Evolutionary conservation across 2,888 invertebrate species (phyloP).

Genomic region (Mesorhabditis spiculigera): DNA sequence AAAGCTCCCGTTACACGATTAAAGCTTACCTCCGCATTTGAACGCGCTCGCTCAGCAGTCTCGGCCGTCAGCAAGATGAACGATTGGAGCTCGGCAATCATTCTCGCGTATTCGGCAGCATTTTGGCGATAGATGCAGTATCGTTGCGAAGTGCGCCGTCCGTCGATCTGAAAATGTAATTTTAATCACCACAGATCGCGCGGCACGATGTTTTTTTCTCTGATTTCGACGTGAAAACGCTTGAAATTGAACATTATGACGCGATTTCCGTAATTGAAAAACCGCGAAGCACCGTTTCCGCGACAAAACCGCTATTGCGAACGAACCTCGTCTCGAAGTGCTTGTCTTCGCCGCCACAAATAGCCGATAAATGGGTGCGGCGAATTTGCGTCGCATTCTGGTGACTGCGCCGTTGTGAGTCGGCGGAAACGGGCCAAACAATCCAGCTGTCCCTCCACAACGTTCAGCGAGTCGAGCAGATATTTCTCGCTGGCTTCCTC

Average conservation of each 20-base stretch:
- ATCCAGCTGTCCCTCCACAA: slow-evolving; percentile 30
- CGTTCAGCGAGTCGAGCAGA: slow-evolving; percentile 19
- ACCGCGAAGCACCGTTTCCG: too few species aligned
- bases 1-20: not conserved
- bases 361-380: slow-evolving; percentile 21
- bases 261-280: too few species aligned
- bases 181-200: not conserved
- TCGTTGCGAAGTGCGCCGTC: not conserved
- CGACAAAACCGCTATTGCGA: too few species aligned
- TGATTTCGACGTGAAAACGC: too few species aligned
- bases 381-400: slow-evolving; percentile 20
- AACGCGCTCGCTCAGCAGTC: not conserved
- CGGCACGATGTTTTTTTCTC: too few species aligned
- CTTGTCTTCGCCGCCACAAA: slow-evolving; percentile 7
- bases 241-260: too few species aligned
- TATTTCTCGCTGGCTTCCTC: slow-evolving; percentile 30
- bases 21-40: not conserved
- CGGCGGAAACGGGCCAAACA: slow-evolving; percentile 20
- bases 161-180: not conserved
- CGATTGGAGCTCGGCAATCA: not conserved
- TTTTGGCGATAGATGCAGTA: not conserved
- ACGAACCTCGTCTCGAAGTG: too few species aligned
- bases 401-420: slow-evolving; percentile 10
- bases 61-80: not conserved
- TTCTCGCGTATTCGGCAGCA: not conserved